These are phyloP conservation scores for Platanista minor DNA, from an alignment of 2,113 vertebrate genomes.

Conservation along the genomic window DNA sequence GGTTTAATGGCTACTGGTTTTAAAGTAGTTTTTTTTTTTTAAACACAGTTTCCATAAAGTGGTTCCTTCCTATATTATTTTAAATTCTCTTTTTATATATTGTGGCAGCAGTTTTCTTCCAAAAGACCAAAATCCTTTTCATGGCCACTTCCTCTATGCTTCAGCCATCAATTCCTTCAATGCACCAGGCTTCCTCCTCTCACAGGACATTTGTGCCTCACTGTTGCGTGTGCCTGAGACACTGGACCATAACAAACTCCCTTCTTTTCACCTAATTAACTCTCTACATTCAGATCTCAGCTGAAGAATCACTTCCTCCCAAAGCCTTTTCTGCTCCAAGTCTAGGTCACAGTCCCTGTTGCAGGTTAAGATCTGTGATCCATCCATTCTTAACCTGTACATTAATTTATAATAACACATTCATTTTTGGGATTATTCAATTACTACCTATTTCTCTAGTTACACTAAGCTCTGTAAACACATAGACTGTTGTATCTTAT, in stretches of 20 bases:
- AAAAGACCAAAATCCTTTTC: conserved; percentile 16
- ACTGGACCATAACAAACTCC: background rate
- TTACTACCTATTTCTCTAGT: conserved; percentile 4
- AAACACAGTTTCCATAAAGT: background rate
- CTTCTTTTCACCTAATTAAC: conserved; percentile 16
- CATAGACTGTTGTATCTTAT: background rate
- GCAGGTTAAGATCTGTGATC: background rate
- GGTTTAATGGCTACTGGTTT: background rate
- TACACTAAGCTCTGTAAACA: conserved; percentile 2
- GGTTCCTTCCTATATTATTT: conserved; percentile 19
- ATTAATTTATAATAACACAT: conserved; percentile 18
- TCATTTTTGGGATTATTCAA: background rate
- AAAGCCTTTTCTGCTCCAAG: background rate
- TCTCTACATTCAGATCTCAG: background rate
- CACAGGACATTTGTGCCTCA: background rate
- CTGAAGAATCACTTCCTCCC: conserved; percentile 31
- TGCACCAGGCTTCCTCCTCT: background rate
- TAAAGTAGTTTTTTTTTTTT: background rate
- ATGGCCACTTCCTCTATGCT: background rate
- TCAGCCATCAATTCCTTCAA: background rate
- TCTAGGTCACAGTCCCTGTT: background rate
- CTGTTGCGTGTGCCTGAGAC: background rate
- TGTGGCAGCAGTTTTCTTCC: background rate
- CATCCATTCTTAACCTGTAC: background rate
- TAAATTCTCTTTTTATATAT: background rate